These are phyloP conservation scores for Aythya baeri DNA, from an alignment of 2,113 vertebrate species.

Conservation along the genomic window DNA sequence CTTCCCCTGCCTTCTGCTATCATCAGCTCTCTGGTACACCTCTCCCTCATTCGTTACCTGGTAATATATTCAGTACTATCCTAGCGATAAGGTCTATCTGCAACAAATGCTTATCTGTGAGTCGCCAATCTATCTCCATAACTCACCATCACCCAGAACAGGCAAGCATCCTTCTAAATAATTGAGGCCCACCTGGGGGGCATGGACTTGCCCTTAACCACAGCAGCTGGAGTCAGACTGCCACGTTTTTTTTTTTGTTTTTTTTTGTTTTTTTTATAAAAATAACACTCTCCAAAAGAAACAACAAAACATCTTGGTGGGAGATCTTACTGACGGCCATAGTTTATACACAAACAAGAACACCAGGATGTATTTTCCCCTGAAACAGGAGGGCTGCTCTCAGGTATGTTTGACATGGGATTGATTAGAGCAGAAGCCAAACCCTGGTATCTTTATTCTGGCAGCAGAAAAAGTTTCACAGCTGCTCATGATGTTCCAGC, in stretches of 20 bases:
- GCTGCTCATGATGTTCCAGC: background rate
- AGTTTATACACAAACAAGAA: no score
- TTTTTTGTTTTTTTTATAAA: no score
- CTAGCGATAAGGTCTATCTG: background rate
- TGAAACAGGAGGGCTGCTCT: fast-evolving
- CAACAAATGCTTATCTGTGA: background rate
- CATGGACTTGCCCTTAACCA: background rate
- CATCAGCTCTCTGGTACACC: no score
- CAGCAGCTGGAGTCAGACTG: background rate
- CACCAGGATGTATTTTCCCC: background rate
- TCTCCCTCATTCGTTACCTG: fast-evolving
- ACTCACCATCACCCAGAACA: background rate
- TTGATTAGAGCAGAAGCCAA: background rate
- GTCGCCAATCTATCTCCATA: background rate
- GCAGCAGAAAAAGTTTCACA: background rate
- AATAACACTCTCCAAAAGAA: background rate
- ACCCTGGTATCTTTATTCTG: background rate
- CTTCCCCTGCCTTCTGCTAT: background rate
- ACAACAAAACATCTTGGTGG: background rate
- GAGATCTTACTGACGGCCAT: background rate
- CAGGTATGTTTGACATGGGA: background rate
- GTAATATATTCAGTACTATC: background rate
- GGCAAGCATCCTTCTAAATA: background rate
- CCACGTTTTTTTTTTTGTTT: no score
- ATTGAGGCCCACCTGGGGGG: no score